phyloP scores from a whole-genome alignment of 1,140 invertebrate species.

The Trachelipus rathkii region DNA sequence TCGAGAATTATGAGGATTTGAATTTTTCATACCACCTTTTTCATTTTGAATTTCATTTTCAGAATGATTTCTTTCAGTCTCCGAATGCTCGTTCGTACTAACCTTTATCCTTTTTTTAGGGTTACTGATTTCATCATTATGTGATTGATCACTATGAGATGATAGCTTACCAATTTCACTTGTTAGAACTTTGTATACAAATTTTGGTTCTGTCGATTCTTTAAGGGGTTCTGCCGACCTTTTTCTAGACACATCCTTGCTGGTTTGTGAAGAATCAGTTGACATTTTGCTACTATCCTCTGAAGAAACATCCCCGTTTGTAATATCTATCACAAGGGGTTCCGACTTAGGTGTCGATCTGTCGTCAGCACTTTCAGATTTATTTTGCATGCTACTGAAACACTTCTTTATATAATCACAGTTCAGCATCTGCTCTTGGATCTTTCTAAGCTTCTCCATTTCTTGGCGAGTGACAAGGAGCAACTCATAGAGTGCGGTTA shows the following conservation, averaged over 20 bases:
- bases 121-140: not conserved
- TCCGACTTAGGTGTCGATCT: not conserved
- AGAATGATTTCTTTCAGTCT: not conserved
- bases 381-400: not conserved
- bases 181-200: not conserved
- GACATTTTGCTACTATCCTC: not conserved
- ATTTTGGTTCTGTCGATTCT: not conserved
- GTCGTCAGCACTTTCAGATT: not conserved
- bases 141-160: not conserved
- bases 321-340: not conserved
- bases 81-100: not conserved
- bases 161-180: not conserved
- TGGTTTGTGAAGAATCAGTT: not conserved
- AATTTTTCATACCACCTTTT: not conserved
- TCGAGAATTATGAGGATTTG: not conserved
- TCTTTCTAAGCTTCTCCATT: not conserved
- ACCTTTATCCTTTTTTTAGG: not conserved
- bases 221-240: not conserved
- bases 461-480: not conserved
- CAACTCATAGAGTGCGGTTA: not conserved
- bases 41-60: not conserved
- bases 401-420: not conserved
- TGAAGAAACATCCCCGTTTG: not conserved
- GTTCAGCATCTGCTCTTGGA: not conserved
- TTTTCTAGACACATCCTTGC: not conserved